These are phyloP conservation scores for Rissa tridactyla DNA, from an alignment of 2,113 vertebrate genomes.

Conservation along the genomic window DNA sequence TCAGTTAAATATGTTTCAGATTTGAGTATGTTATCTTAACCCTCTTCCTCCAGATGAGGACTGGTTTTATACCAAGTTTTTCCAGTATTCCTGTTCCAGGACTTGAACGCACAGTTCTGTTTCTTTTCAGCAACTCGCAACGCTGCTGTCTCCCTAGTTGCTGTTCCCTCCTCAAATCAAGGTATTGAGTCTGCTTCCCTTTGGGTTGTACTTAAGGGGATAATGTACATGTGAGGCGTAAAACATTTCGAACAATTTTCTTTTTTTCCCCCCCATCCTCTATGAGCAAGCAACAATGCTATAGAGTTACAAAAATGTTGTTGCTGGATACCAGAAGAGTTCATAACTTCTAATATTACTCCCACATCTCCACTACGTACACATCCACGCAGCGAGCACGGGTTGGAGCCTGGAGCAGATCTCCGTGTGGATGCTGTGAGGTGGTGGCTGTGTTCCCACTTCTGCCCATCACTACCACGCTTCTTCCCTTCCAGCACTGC, in stretches of 20 bases:
- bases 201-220: background rate
- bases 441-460: background rate
- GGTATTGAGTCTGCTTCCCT: background rate
- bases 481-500: background rate
- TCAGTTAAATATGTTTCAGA: background rate
- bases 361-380: background rate
- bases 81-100: background rate
- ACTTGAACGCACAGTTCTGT: background rate
- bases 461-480: accelerated
- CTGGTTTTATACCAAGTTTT: background rate
- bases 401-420: background rate
- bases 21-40: background rate
- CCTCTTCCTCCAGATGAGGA: background rate
- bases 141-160: background rate
- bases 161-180: background rate
- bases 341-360: background rate
- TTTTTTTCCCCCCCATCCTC: background rate
- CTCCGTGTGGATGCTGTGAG: background rate
- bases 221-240: background rate
- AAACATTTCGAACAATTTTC: background rate
- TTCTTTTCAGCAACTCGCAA: background rate
- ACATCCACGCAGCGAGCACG: background rate
- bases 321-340: background rate
- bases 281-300: background rate
- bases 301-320: background rate